phyloP scores from a whole-genome alignment of 2,113 vertebrate species.

The Callaeas wilsoni region DNA sequence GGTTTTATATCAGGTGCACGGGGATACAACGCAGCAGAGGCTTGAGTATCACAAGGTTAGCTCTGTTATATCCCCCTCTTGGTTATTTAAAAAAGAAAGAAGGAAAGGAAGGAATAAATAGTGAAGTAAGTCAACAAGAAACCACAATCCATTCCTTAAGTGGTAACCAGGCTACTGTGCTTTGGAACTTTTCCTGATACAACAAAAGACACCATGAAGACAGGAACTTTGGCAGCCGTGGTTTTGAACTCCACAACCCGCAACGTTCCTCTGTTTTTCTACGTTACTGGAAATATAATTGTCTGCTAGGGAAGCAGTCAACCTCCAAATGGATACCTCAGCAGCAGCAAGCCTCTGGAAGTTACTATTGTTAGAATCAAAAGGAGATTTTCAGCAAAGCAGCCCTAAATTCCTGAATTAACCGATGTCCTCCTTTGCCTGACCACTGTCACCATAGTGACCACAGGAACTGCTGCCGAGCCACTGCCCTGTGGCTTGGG shows the following conservation, averaged over 20 bases:
- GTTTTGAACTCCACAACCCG: not conserved
- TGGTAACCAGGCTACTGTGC: not conserved
- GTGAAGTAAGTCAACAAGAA: not conserved
- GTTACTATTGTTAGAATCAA: not conserved
- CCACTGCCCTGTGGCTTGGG: not conserved
- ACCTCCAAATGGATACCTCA: not conserved
- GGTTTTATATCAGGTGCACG: not conserved
- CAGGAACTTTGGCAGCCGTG: not conserved
- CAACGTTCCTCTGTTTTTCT: not conserved
- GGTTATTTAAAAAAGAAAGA: not conserved
- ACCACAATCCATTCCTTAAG: not conserved
- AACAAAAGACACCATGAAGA: conserved; percentile 3
- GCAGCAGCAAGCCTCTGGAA: not conserved
- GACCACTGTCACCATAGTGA: not conserved
- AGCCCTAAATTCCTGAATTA: not conserved
- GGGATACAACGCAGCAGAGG: not conserved
- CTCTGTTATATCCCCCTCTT: not conserved
- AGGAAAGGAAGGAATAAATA: not conserved
- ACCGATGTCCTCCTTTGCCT: not conserved
- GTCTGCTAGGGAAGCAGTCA: not conserved
- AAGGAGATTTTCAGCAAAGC: not conserved
- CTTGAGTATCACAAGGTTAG: not conserved
- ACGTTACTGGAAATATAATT: not conserved
- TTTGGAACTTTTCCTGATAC: not conserved
- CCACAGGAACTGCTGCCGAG: not conserved